phyloP scores from a whole-genome alignment of 92 coral and sea anemone species.

The Phenganax marumi region DNA sequence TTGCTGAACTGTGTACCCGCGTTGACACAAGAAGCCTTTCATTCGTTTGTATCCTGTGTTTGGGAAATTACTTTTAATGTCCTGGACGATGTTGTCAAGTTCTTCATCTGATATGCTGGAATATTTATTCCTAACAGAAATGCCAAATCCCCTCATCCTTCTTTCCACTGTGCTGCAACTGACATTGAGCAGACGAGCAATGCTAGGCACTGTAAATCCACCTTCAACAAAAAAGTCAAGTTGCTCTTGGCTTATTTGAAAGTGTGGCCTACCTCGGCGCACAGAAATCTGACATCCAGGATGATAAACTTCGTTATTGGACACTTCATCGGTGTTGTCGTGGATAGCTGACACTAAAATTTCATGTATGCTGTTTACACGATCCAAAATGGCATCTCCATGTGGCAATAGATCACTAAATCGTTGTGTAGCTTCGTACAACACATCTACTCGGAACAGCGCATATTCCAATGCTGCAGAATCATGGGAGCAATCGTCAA shows the following conservation, averaged over 20 bases:
- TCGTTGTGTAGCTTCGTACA: background rate
- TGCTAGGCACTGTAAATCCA: background rate
- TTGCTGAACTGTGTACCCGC: background rate
- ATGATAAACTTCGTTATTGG: background rate
- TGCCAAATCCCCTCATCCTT: background rate
- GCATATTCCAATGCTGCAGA: background rate
- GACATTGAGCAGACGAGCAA: background rate
- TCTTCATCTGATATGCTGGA: conserved; percentile 5
- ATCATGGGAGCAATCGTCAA: background rate
- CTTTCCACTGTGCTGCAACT: background rate
- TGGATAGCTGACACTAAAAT: background rate
- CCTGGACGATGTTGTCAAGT: background rate
- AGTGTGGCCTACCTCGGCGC: background rate
- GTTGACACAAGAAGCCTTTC: background rate
- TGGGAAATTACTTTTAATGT: background rate
- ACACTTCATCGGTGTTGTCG: background rate
- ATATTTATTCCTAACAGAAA: background rate
- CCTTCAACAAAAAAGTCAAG: background rate
- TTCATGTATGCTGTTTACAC: background rate
- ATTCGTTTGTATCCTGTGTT: background rate
- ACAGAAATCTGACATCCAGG: background rate
- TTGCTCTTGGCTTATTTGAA: too few relatives aligned
- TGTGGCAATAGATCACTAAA: background rate
- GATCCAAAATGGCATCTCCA: conserved; percentile 8
- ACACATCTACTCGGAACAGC: conserved; percentile 3